These are phyloP conservation scores for Sceloporus tristichus DNA, from an alignment of 2,113 vertebrate genomes.

Conservation along the genomic window DNA sequence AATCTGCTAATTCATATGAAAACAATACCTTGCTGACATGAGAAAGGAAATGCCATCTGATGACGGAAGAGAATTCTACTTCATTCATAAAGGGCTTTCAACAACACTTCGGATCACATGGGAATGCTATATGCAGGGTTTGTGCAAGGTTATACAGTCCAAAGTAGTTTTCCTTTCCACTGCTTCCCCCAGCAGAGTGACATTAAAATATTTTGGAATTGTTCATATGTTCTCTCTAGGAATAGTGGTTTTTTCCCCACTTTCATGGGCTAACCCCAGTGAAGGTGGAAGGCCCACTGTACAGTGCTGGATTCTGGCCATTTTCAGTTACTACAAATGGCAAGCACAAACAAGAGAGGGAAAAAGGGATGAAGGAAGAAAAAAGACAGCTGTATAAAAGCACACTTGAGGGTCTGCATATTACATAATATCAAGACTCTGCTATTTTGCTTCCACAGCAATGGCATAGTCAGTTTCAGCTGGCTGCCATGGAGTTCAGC, in stretches of 20 bases:
- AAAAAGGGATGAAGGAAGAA: not conserved
- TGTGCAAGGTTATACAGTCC: constrained; percentile 32
- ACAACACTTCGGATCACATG: constrained; percentile 31
- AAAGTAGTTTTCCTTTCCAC: not conserved
- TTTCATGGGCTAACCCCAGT: too few species aligned
- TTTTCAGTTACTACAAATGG: too few species aligned
- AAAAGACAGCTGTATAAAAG: constrained; percentile 38
- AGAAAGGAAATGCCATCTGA: constrained; percentile 6
- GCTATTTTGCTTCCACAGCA: constrained; percentile 51
- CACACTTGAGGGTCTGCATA: constrained; percentile 57
- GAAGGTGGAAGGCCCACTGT: too few species aligned
- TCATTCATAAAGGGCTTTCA: constrained; percentile 44
- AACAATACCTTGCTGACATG: constrained; percentile 7
- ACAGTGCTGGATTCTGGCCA: too few species aligned
- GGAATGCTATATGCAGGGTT: not conserved
- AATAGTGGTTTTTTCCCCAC: too few species aligned
- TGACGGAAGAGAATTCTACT: not conserved
- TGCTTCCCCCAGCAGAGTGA: not conserved
- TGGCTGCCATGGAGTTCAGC: constrained; percentile 32
- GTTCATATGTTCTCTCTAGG: not conserved
- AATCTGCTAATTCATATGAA: constrained; percentile 25
- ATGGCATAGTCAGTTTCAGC: constrained; percentile 8
- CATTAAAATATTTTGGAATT: constrained; percentile 40
- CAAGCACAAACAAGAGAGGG: too few species aligned
- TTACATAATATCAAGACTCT: constrained; percentile 61